Evolutionary conservation across 1,140 invertebrate genomes (phyloP).

Genomic region (Pteromalus puparum): DNA sequence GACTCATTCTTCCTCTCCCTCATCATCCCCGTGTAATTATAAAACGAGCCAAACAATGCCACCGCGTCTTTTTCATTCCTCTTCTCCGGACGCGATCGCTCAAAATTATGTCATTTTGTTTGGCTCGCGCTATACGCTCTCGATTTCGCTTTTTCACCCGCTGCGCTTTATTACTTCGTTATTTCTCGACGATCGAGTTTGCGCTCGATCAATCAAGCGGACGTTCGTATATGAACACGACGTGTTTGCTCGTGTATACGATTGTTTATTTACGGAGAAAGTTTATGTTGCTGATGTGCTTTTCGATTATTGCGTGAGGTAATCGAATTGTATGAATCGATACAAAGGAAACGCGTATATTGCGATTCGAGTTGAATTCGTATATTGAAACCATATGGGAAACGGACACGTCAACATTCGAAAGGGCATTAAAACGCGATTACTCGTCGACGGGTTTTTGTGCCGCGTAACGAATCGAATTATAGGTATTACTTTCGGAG

Average conservation of each 20-base stretch:
- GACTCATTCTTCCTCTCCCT: background rate
- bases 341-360: too few species aligned
- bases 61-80: background rate
- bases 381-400: too few species aligned
- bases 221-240: too few species aligned
- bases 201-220: slow-evolving; percentile 32
- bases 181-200: background rate
- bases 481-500: slow-evolving; percentile 26
- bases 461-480: background rate
- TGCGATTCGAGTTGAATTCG: too few species aligned
- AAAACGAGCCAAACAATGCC: slow-evolving; percentile 20
- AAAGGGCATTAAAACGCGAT: slow-evolving; percentile 17
- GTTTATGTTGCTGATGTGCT: too few species aligned
- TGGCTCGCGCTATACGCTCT: background rate
- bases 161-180: background rate
- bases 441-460: background rate
- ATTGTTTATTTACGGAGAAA: too few species aligned
- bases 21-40: background rate
- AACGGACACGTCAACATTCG: background rate
- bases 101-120: slow-evolving; percentile 43
- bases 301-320: too few species aligned
- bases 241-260: background rate
- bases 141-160: background rate
- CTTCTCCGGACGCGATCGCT: background rate
- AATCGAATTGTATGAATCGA: too few species aligned